A percentile compares a stretch with the other conserved stretches of the same genome.
phyloP scores from a whole-genome alignment of 2,797 vertebrate genomes.

The Syngnathus rostellatus region DNA sequence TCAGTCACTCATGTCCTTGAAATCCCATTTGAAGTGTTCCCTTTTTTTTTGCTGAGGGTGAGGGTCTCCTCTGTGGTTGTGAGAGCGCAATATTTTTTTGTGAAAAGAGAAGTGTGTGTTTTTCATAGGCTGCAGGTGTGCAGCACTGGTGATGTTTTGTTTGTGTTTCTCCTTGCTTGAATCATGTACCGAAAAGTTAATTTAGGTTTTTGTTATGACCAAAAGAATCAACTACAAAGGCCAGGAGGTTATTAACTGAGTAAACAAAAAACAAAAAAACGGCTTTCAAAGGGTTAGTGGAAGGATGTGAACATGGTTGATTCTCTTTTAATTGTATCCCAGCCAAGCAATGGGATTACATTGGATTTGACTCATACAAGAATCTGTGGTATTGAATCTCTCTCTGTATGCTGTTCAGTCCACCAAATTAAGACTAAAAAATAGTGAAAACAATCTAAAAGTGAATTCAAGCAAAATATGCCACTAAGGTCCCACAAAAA shows the following conservation, averaged over 20 bases:
- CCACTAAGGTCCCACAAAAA: not conserved
- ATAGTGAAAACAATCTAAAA: not conserved
- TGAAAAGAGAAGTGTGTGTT: conserved; percentile 34
- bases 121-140: conserved; percentile 48
- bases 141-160: conserved; percentile 13
- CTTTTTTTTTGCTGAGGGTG: conserved; percentile 32
- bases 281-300: not conserved
- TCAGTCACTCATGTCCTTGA: conserved; percentile 38
- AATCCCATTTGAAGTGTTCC: conserved; percentile 41
- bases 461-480: not conserved
- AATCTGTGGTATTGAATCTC: not conserved
- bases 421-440: not conserved
- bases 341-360: not conserved
- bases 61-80: conserved; percentile 22
- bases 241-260: conserved; percentile 7
- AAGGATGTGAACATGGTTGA: conserved; percentile 1
- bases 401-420: not conserved
- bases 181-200: conserved; percentile 26
- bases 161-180: conserved; percentile 12
- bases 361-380: not conserved
- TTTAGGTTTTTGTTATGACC: conserved; percentile 18
- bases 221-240: conserved; percentile 11
- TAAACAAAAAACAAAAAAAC: not conserved
- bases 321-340: not conserved
- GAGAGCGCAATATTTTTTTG: conserved; percentile 18